These are phyloP conservation scores for Procambarus virginalis DNA, from an alignment of 1,140 invertebrate species.

Conservation along the genomic window DNA sequence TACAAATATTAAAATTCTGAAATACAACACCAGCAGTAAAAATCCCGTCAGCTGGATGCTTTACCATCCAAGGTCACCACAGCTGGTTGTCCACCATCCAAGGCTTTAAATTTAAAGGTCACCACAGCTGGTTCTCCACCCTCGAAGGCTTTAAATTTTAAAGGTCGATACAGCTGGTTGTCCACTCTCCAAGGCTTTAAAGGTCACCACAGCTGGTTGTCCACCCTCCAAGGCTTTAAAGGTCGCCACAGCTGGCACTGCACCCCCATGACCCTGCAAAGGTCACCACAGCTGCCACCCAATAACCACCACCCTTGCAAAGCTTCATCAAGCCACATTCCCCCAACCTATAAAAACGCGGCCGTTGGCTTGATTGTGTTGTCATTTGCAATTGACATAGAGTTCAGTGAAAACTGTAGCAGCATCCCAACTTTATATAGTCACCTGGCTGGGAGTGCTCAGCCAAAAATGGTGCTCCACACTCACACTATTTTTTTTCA, in stretches of 20 bases:
- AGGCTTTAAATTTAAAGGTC: background rate
- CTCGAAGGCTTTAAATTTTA: too few relatives aligned
- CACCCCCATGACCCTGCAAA: background rate
- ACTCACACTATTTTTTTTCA: background rate
- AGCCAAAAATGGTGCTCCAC: background rate
- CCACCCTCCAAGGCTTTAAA: too few relatives aligned
- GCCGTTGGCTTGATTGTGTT: conserved; percentile 8
- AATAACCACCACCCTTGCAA: background rate
- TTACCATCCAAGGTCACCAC: too few relatives aligned
- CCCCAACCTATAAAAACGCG: background rate
- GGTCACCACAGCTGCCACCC: background rate
- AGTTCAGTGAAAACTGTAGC: background rate
- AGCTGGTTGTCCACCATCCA: background rate
- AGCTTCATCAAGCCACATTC: background rate
- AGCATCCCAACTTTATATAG: background rate
- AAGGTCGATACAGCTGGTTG: too few relatives aligned
- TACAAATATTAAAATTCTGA: too few relatives aligned
- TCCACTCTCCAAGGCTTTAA: too few relatives aligned
- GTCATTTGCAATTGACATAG: conserved; percentile 5
- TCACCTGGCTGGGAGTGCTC: background rate
- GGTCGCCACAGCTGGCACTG: too few relatives aligned
- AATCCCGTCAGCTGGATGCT: too few relatives aligned
- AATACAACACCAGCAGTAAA: too few relatives aligned
- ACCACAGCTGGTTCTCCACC: background rate
- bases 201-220: too few relatives aligned